Conservation (phyloP, 2,797 vertebrate species). For the Chelon auratus region DNA sequence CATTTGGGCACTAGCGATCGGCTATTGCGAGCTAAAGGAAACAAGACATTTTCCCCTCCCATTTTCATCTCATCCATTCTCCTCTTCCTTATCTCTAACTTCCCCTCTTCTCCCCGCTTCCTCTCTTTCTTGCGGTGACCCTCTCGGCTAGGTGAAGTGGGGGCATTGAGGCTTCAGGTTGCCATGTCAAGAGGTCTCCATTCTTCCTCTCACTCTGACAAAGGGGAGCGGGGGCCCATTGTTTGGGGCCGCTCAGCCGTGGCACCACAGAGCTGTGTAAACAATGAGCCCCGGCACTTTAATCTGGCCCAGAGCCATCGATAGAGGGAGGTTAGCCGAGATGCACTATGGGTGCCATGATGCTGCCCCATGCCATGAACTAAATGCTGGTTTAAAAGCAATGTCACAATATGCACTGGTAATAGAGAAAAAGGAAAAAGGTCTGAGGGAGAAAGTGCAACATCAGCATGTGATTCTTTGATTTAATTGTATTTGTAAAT, state of each 20-base stretch:
- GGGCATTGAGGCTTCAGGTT: constrained; percentile 84
- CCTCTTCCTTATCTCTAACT: constrained; percentile 51
- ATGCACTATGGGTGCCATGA: constrained; percentile 55
- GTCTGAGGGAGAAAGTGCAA: not conserved
- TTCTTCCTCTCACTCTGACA: constrained; percentile 81
- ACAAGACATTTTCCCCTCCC: constrained; percentile 5
- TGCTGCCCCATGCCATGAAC: constrained; percentile 42
- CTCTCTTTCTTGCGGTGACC: constrained; percentile 65
- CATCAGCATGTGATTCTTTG: constrained; percentile 13
- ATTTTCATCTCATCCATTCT: constrained; percentile 36
- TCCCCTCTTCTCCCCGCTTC: constrained; percentile 63
- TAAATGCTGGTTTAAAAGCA: constrained; percentile 22
- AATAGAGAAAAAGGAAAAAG: not conserved
- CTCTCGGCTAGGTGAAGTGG: constrained; percentile 82
- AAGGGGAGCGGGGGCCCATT: constrained; percentile 79
- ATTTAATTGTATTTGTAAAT: not conserved
- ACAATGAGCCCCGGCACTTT: constrained; percentile 77
- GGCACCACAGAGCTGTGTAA: constrained; percentile 79
- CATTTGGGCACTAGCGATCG: constrained; percentile 22
- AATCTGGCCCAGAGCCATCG: constrained; percentile 77
- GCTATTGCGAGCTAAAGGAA: constrained; percentile 10
- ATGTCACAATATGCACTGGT: constrained; percentile 12
- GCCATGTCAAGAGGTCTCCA: constrained; percentile 85
- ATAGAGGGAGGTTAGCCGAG: constrained; percentile 59
- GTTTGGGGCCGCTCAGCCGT: constrained; percentile 80